Base-by-base conservation (phyloP, 2,797 vertebrate species). In the Decapterus maruadsi region DNA sequence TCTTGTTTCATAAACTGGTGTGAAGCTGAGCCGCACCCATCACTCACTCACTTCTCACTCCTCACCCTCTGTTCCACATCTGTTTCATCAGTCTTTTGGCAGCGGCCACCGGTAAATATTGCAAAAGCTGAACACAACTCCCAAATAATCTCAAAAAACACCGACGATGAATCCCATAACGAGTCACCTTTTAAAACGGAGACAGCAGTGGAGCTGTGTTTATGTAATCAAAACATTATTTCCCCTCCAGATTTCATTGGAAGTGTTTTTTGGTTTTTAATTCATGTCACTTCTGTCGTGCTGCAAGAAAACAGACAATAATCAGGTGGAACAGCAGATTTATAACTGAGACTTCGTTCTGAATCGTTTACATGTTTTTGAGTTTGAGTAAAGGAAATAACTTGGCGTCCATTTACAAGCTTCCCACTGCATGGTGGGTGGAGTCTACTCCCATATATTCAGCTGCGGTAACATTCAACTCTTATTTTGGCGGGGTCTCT, bases 1-100 rank as follows among this genome's bases (percentile, higher is more conserved):
- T 60, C 20, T 26, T 1, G 34, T 72, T 78, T 73, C 57, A 67
- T 75, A 54, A 85, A 51, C 29, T 13, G 26, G 17, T 56, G 54
- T 12, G 34, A 71, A 8, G 6, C 10, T 0, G 13, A 46, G 31
- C 68, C 14, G 19, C 62, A 1, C 48, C 70, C 69, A 3, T 74
- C 22, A 5, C 1, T 34, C 31, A 34, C 31, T 34, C 31, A 26
- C 26, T 26, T n/a, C n/a, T 74, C 22, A 5, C 1, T 34, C 31
- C 31, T 34, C 31, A 26, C 26, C 3, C 67, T 77, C 56, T 3
- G 20, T 8, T 54, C 40, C 58, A 68, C 77, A 65, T 74, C 50
- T 50, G 63, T 68, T 71, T 71, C 38, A 34, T 59, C 67, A 58
- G 13, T 43, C 38, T 36, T 34, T 34, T 72, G 68, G 51, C 26